phyloP scores from a whole-genome alignment of 2,888 invertebrate genomes.

The Dascillus cervinus region DNA sequence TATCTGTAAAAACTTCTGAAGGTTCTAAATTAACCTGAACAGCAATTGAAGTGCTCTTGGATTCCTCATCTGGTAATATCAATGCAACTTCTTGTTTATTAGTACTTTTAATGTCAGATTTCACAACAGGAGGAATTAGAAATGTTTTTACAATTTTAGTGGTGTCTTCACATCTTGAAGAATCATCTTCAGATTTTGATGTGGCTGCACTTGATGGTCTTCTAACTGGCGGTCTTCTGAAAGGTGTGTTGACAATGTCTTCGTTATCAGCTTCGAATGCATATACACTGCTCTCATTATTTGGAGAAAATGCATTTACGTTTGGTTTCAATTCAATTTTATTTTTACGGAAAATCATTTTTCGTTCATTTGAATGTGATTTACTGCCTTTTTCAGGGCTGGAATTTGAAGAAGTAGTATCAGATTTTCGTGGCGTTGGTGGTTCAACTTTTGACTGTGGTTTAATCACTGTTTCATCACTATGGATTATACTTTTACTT shows the following conservation, averaged over 20 bases:
- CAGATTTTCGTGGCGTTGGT: not conserved
- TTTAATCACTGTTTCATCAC: not conserved
- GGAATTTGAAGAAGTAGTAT: not conserved
- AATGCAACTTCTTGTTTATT: slow-evolving; percentile 32
- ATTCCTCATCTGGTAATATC: slow-evolving; percentile 39
- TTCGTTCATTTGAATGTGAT: slow-evolving; percentile 34
- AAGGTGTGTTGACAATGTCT: slow-evolving; percentile 50
- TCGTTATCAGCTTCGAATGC: slow-evolving; percentile 64
- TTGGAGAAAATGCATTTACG: slow-evolving; percentile 56
- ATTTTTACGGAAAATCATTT: slow-evolving; percentile 52
- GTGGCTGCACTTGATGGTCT: slow-evolving; percentile 43
- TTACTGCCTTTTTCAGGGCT: not conserved
- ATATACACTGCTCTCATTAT: slow-evolving; percentile 63
- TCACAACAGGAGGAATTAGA: slow-evolving; percentile 28
- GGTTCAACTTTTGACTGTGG: slow-evolving; percentile 1
- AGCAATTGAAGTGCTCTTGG: slow-evolving; percentile 44
- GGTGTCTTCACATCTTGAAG: slow-evolving; percentile 33
- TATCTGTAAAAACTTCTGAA: slow-evolving; percentile 22
- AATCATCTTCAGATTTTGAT: slow-evolving; percentile 42
- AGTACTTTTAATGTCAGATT: slow-evolving; percentile 17
- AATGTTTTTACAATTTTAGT: slow-evolving; percentile 26
- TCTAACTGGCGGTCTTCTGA: slow-evolving; percentile 47
- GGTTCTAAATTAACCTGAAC: slow-evolving; percentile 50
- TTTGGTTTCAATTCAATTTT: slow-evolving; percentile 41
- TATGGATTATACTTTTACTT: too few species aligned